These are phyloP conservation scores for Synanthedon formicaeformis DNA, from an alignment of 2,888 invertebrate species.

Conservation along the genomic window DNA sequence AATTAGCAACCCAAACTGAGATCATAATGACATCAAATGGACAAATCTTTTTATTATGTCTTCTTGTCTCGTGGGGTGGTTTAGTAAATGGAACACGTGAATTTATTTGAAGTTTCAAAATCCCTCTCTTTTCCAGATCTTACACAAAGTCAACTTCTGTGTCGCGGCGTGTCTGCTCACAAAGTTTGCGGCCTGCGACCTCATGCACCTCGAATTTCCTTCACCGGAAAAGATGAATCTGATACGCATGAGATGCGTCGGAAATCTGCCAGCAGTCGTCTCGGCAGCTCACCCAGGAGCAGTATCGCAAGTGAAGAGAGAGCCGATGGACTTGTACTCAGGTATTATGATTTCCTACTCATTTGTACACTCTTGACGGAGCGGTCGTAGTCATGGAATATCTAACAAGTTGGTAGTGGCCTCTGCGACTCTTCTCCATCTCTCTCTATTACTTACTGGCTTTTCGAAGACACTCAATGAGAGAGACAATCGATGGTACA, in stretches of 20 bases:
- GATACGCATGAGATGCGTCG: slow-evolving; percentile 46
- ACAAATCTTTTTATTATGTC: no score
- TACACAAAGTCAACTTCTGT: slow-evolving; percentile 55
- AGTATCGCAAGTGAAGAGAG: slow-evolving; percentile 62
- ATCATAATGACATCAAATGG: no score
- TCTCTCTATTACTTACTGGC: no score
- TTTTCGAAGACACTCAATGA: no score
- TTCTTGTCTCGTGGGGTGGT: no score
- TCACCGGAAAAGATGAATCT: slow-evolving; percentile 50
- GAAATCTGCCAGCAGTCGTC: slow-evolving; percentile 57
- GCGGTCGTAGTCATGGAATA: no score
- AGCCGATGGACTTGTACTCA: slow-evolving; percentile 71
- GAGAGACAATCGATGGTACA: no score
- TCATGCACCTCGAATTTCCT: slow-evolving; percentile 57
- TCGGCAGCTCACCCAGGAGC: slow-evolving; percentile 55
- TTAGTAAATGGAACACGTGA: slow-evolving; percentile 6
- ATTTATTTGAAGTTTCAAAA: not conserved
- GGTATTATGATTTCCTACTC: slow-evolving; percentile 39
- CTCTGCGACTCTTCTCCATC: no score
- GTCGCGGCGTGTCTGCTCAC: slow-evolving; percentile 52
- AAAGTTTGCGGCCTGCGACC: slow-evolving; percentile 54
- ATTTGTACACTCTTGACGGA: no score
- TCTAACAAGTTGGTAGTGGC: no score
- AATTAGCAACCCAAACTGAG: no score
- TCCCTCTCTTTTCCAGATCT: slow-evolving; percentile 33